A percentile compares a stretch with the other conserved stretches of the same genome.
These are phyloP conservation scores for Ophiothrix spiculata DNA, from an alignment of 35 echinoderm and acorn worm genomes.

Conservation along the genomic window DNA sequence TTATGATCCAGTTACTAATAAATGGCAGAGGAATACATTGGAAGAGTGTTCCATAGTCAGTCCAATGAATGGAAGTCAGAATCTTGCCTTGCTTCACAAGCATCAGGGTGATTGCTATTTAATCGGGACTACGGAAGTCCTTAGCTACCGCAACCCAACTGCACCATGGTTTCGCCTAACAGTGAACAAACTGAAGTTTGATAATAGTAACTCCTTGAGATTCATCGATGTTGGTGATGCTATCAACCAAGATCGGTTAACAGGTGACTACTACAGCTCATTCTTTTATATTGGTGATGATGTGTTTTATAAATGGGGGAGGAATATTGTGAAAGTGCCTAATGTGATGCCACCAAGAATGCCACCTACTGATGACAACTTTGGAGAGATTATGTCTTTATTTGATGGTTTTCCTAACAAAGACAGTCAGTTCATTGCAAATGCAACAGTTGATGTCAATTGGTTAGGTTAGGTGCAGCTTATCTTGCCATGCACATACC, in stretches of 20 bases:
- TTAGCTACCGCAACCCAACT: neutral
- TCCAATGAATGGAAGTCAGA: neutral
- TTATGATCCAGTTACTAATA: neutral
- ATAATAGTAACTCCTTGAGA: neutral
- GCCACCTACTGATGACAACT: neutral
- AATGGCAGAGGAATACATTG: neutral
- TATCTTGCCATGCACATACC: too few relatives aligned
- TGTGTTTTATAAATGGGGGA: neutral
- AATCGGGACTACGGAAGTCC: neutral
- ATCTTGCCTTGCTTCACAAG: neutral
- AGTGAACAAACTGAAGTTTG: neutral
- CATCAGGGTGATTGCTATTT: neutral
- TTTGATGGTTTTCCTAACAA: neutral
- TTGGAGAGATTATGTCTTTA: neutral
- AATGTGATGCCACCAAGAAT: neutral
- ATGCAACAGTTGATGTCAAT: too few relatives aligned
- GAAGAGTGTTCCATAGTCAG: neutral
- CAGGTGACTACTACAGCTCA: neutral
- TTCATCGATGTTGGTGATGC: neutral
- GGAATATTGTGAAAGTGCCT: neutral
- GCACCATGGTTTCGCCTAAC: neutral
- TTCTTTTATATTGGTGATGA: neutral
- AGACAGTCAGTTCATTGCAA: neutral
- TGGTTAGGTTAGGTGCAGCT: too few relatives aligned
- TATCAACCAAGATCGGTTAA: neutral